phyloP scores from a whole-genome alignment of 2,888 invertebrate species.

The Polymixis flavicincta region DNA sequence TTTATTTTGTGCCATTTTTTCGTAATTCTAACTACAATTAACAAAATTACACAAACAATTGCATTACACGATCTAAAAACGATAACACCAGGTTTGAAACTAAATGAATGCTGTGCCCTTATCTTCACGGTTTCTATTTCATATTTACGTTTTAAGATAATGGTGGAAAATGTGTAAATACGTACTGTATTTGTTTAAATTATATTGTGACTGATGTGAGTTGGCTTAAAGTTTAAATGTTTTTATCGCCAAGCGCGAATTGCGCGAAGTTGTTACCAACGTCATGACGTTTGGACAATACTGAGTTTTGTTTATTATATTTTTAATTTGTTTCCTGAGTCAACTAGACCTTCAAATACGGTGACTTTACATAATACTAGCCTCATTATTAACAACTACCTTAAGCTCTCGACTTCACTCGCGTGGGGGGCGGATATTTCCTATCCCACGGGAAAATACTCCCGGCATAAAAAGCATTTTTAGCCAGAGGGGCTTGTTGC shows the following conservation, averaged over 20 bases:
- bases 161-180: slow-evolving; percentile 63
- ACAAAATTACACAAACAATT: slow-evolving; percentile 41
- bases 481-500: no score
- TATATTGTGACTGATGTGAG: slow-evolving; percentile 54
- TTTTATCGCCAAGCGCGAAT: slow-evolving; percentile 49
- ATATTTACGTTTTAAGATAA: slow-evolving; percentile 75
- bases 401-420: not conserved
- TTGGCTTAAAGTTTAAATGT: slow-evolving; percentile 34
- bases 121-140: slow-evolving; percentile 66
- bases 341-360: slow-evolving; percentile 17
- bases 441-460: not conserved
- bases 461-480: not conserved
- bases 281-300: slow-evolving; percentile 24
- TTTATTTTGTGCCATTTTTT: slow-evolving; percentile 43
- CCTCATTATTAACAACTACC: not conserved
- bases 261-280: slow-evolving; percentile 24
- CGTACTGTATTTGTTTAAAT: slow-evolving; percentile 63
- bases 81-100: slow-evolving; percentile 58
- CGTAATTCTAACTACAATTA: slow-evolving; percentile 33
- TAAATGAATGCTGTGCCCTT: slow-evolving; percentile 66
- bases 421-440: not conserved
- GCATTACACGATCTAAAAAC: slow-evolving; percentile 52
- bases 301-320: slow-evolving; percentile 32
- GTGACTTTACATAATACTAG: slow-evolving; percentile 15
- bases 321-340: slow-evolving; percentile 16